Conservation (phyloP, 2,797 vertebrate species). For the Schizothorax lantsangensis region DNA sequence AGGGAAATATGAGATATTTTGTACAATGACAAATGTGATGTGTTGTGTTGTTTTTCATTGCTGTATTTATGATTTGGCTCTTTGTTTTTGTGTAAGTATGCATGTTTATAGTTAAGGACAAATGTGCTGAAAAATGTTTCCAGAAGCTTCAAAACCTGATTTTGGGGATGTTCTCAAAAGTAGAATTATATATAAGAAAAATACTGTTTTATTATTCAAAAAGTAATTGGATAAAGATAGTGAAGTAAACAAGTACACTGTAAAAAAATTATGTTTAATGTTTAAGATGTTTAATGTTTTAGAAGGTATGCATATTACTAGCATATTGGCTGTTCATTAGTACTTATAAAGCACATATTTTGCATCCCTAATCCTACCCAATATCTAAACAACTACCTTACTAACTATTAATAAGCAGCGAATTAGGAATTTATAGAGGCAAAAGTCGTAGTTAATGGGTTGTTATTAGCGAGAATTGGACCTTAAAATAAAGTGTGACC, state of each 20-base stretch:
- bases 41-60: slow-evolving; percentile 17
- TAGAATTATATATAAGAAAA: neutral
- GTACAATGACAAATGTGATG: neutral
- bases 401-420: no score
- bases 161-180: neutral
- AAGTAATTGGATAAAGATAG: neutral
- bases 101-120: neutral
- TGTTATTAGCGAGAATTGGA: neutral
- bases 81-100: slow-evolving; percentile 40
- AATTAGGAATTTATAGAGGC: no score
- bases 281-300: no score
- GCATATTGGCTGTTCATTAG: no score
- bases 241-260: no score
- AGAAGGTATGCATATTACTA: no score
- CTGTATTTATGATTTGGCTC: neutral
- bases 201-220: neutral
- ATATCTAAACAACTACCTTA: neutral
- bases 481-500: neutral
- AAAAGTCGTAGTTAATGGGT: no score
- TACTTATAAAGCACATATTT: no score
- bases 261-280: no score
- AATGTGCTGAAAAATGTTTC: neutral
- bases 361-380: no score
- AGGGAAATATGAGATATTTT: neutral
- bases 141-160: neutral